These are phyloP conservation scores for Lasioglossum malachurum DNA, from an alignment of 2,888 invertebrate genomes.

Conservation along the genomic window DNA sequence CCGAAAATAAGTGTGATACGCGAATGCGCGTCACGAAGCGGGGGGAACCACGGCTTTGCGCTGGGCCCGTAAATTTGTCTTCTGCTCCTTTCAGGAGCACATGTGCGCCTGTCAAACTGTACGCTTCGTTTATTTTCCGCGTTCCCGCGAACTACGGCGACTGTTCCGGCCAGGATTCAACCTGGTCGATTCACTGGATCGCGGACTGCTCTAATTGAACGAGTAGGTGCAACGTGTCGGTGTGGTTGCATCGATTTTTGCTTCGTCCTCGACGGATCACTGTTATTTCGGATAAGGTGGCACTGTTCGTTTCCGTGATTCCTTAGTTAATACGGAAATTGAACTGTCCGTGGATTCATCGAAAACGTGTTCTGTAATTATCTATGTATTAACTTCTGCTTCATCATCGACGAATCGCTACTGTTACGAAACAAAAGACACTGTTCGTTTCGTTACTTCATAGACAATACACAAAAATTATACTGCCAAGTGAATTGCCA, in stretches of 20 bases:
- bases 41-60: constrained; percentile 7
- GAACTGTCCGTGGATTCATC: not conserved
- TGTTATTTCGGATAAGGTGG: not conserved
- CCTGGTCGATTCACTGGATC: constrained; percentile 5
- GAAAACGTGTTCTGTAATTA: not conserved
- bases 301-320: not conserved
- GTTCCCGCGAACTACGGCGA: constrained; percentile 26
- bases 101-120: constrained; percentile 36
- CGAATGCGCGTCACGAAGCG: not conserved
- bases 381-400: constrained; percentile 23
- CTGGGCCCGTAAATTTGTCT: constrained; percentile 37
- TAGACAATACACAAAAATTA: not conserved
- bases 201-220: constrained; percentile 8
- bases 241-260: constrained; percentile 25
- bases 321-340: not conserved
- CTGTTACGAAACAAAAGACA: constrained; percentile 9
- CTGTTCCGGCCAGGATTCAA: not conserved
- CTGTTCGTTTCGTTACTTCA: not conserved
- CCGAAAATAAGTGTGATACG: constrained; percentile 10
- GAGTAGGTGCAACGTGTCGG: not conserved
- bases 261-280: constrained; percentile 22
- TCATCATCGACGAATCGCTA: constrained; percentile 4
- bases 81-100: constrained; percentile 42
- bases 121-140: constrained; percentile 37
- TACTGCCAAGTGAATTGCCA: not conserved